These are phyloP conservation scores for Metallyticus violacea DNA, from an alignment of 2,888 invertebrate species.

Conservation along the genomic window DNA sequence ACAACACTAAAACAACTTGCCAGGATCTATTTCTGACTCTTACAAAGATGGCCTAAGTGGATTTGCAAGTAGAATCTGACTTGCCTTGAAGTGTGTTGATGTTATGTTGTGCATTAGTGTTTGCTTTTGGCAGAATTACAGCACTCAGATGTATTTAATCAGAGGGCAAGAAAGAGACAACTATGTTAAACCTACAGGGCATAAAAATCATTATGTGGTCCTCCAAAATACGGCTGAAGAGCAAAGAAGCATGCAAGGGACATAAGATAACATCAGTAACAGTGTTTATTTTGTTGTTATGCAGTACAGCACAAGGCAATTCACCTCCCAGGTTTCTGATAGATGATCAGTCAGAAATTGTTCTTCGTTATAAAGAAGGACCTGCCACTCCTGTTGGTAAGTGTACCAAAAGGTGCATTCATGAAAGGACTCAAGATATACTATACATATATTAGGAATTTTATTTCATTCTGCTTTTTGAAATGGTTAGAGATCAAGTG, in stretches of 20 bases:
- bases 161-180: background rate
- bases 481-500: too few relatives aligned
- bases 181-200: background rate
- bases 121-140: background rate
- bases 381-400: conserved; percentile 80
- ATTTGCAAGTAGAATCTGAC: background rate
- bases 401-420: too few relatives aligned
- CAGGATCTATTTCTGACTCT: too few relatives aligned
- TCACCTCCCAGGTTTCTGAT: conserved; percentile 83
- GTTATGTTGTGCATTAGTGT: background rate
- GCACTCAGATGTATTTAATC: background rate
- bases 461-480: too few relatives aligned
- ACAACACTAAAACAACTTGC: too few relatives aligned
- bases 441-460: too few relatives aligned
- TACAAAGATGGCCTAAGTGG: background rate
- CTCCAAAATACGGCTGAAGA: background rate
- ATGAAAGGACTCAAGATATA: too few relatives aligned
- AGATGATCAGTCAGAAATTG: conserved; percentile 88
- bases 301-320: conserved; percentile 48
- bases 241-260: too few relatives aligned
- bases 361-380: conserved; percentile 84
- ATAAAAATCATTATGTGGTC: background rate
- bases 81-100: background rate
- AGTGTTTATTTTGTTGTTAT: background rate
- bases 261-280: background rate